Percentiles rank a stretch among this genome's conserved stretches.
Conservation (phyloP, 1,140 invertebrate species). For the Oreohelix idahoensis region DNA sequence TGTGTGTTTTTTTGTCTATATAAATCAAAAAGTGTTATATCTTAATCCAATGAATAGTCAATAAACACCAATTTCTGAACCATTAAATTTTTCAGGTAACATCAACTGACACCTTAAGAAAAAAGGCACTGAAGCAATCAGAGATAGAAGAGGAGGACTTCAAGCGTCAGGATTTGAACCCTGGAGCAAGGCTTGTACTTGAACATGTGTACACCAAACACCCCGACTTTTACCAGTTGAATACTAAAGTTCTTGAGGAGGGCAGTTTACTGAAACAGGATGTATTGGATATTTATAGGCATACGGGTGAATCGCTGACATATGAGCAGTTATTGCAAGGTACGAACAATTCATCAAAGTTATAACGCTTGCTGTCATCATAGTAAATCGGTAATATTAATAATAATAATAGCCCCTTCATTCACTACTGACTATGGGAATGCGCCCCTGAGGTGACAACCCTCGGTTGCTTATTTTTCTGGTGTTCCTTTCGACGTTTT, state of each 20-base stretch:
- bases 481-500: too few relatives aligned
- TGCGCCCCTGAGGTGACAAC: too few relatives aligned
- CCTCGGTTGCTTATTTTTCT: too few relatives aligned
- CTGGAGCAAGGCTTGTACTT: slow-evolving; percentile 49
- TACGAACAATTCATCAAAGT: too few relatives aligned
- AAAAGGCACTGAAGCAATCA: slow-evolving; percentile 41
- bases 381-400: too few relatives aligned
- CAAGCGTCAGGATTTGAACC: slow-evolving; percentile 53
- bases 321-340: slow-evolving; percentile 63
- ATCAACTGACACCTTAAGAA: slow-evolving; percentile 11
- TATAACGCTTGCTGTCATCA: too few relatives aligned
- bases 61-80: too few relatives aligned
- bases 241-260: slow-evolving; percentile 56
- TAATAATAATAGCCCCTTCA: too few relatives aligned
- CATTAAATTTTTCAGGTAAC: slow-evolving; percentile 20
- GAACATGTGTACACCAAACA: slow-evolving; percentile 55
- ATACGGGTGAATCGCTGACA: slow-evolving; percentile 56
- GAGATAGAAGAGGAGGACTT: slow-evolving; percentile 54
- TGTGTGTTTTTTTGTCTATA: too few relatives aligned
- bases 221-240: slow-evolving; percentile 57
- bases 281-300: slow-evolving; percentile 56
- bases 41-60: too few relatives aligned
- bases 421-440: too few relatives aligned
- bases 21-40: too few relatives aligned
- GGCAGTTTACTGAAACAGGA: slow-evolving; percentile 55